Conservation (phyloP, 2,113 vertebrate genomes). For the Redunca redunca region DNA sequence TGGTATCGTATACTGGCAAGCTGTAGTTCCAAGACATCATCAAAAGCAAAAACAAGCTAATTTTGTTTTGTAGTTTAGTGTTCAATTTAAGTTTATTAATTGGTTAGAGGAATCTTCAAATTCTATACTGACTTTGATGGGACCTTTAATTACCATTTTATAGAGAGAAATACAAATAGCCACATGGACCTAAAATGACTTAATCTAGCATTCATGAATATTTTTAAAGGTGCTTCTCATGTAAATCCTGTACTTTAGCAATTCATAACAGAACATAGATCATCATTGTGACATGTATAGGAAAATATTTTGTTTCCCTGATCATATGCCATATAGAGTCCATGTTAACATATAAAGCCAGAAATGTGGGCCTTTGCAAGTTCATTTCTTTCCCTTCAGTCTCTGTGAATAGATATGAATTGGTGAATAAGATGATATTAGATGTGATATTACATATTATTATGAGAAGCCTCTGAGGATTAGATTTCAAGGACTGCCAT, state of each 20-base stretch:
- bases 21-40: not conserved
- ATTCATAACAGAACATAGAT: not conserved
- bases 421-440: slow-evolving; percentile 57
- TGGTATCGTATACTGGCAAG: not conserved
- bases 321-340: not conserved
- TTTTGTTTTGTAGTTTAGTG: slow-evolving; percentile 8
- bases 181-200: not conserved
- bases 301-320: slow-evolving; percentile 9
- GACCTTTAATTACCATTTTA: not conserved
- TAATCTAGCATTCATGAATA: not conserved
- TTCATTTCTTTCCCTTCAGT: slow-evolving; percentile 48
- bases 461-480: slow-evolving; percentile 55
- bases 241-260: not conserved
- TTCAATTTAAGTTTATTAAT: slow-evolving; percentile 25
- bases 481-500: slow-evolving; percentile 65
- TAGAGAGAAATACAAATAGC: not conserved
- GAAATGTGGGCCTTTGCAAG: not conserved
- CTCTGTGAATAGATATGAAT: slow-evolving; percentile 48
- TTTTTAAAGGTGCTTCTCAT: not conserved
- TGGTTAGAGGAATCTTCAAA: not conserved
- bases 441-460: slow-evolving; percentile 67
- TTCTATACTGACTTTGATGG: not conserved
- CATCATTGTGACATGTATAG: not conserved
- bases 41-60: not conserved
- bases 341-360: slow-evolving; percentile 1